A percentile compares a stretch with the other conserved stretches of the same genome.
These are phyloP conservation scores for Clivina fossor DNA, from an alignment of 2,888 invertebrate genomes.

Conservation along the genomic window DNA sequence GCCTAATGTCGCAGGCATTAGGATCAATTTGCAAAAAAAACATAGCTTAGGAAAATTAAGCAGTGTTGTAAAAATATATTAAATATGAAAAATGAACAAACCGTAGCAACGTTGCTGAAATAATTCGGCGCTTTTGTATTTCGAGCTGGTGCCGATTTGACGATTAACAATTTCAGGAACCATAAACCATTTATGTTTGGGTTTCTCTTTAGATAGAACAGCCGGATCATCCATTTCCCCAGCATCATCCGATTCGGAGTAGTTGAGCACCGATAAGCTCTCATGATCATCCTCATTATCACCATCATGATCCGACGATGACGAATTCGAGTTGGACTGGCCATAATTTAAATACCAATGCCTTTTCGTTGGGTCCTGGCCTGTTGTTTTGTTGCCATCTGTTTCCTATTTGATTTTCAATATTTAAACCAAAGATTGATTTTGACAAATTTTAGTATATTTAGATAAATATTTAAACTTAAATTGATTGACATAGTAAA, in stretches of 20 bases:
- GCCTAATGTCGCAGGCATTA: no score
- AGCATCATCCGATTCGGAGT: conserved; percentile 47
- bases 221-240: conserved; percentile 51
- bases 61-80: no score
- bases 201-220: conserved; percentile 62
- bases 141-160: conserved; percentile 61
- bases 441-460: no score
- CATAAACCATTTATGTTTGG: conserved; percentile 69
- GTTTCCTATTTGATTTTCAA: conserved; percentile 2
- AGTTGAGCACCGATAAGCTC: conserved; percentile 36
- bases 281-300: conserved; percentile 17
- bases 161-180: conserved; percentile 67
- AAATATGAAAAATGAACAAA: no score
- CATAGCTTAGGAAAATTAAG: no score
- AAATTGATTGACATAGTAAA: no score
- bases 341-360: conserved; percentile 26
- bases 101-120: conserved; percentile 77
- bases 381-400: conserved; percentile 1
- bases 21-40: no score
- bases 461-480: no score
- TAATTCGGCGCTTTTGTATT: conserved; percentile 54
- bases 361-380: not conserved
- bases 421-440: no score
- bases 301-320: conserved; percentile 17
- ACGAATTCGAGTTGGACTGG: conserved; percentile 24